These are phyloP conservation scores for Solea senegalensis DNA, from an alignment of 2,113 vertebrate genomes.

Conservation along the genomic window DNA sequence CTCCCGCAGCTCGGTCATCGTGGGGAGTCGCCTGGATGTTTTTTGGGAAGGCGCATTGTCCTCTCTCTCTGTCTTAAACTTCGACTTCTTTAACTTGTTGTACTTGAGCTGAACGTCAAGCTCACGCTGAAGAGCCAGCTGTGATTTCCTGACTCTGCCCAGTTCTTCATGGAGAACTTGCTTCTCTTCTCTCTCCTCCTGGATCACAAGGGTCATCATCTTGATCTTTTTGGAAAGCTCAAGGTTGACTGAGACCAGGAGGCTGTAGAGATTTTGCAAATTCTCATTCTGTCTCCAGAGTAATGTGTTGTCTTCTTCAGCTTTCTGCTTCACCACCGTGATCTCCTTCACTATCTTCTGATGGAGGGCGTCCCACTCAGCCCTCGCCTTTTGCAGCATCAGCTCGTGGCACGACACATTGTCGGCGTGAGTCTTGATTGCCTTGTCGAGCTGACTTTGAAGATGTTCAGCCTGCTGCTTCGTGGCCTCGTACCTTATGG, in stretches of 20 bases:
- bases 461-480: not conserved
- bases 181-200: not conserved
- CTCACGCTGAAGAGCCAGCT: not conserved
- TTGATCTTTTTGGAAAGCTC: not conserved
- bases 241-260: not conserved
- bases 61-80: not conserved
- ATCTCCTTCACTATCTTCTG: not conserved
- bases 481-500: not conserved
- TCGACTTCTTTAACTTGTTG: not conserved
- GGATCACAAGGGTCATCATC: not conserved
- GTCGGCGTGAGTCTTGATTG: not conserved
- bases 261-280: not conserved
- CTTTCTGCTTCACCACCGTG: not conserved
- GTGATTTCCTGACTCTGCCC: not conserved
- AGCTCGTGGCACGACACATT: not conserved
- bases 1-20: not conserved
- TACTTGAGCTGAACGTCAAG: not conserved
- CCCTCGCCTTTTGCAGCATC: not conserved
- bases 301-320: not conserved
- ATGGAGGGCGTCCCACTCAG: not conserved
- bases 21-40: not conserved
- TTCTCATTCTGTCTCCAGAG: not conserved
- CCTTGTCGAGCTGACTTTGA: not conserved
- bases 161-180: not conserved
- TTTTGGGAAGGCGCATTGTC: not conserved